Base-by-base conservation (phyloP, 2,797 vertebrate genomes). In the Aselliscus stoliczkanus region DNA sequence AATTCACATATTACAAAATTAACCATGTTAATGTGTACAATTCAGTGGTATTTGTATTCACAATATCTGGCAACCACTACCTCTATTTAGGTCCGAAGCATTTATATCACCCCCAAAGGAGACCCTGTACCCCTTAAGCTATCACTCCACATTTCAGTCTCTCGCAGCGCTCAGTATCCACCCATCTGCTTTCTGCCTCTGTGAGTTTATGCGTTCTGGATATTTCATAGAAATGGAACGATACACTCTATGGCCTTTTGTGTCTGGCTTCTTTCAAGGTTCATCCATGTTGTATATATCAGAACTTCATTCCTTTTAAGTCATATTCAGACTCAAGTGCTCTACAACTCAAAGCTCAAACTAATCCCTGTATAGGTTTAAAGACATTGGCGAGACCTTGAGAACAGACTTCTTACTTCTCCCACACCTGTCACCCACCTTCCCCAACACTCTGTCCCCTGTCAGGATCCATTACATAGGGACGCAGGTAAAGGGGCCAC, bases 211-310 rank as follows among this genome's bases (percentile, higher is more conserved):
- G 50, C 14, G 3, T 39, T 58, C 39, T 14, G 39, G 21, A 23
- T 4, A 20, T 20, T 15, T 44, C 44, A 7, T 0, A 27, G 84
- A 65, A 52, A 62, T 4, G 4, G 93, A 39, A 34, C 20, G 56
- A 3, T 29, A 8, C 0, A 0, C 0, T 2, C 8, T 0, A 10
- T 8, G 50, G 44, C 34, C 58, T 62, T 72, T 2, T 0, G 7
- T 7, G 25, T 14, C 70, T 31, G 39, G 62, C n/a, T 47, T 21
- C 31, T 20, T 47, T 23, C 34, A 3, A 18, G 82, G 31, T 27
- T 29, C 37, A 12, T 4, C 65, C 73, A 15, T 3, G 5, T 18
- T 2, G 21, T 42, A 1, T 0, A 11, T 18, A 6, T 11, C 2
- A 2, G 17, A 21, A 29, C 44, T 15, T 14, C 50, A 7, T 39